Percentiles rank a stretch among this genome's conserved stretches.
Evolutionary conservation across 1,140 invertebrate species (phyloP).

Genomic region (Pygmarrhopalites habei): DNA sequence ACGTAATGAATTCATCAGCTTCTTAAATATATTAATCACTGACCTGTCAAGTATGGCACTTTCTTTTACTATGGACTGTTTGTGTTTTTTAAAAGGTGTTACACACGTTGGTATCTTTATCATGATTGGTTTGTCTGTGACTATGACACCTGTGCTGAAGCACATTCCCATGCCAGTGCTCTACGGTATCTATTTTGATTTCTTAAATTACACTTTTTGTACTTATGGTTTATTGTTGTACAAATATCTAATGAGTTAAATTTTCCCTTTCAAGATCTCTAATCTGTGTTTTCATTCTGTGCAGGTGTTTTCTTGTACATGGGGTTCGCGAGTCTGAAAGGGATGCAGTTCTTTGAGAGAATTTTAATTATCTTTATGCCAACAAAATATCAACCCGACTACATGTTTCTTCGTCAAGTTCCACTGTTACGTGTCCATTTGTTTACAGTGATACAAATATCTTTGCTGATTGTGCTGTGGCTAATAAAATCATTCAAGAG

Average conservation of each 20-base stretch:
- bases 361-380: conserved; percentile 96
- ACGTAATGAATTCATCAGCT: too few relatives aligned
- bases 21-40: too few relatives aligned
- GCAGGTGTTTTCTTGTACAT: conserved; percentile 99
- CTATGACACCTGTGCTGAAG: conserved; percentile 79
- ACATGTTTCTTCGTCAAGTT: conserved; percentile 93
- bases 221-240: too few relatives aligned
- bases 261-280: too few relatives aligned
- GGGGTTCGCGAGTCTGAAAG: conserved; percentile 93
- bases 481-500: conserved; percentile 87
- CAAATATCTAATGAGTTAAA: too few relatives aligned
- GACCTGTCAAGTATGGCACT: too few relatives aligned
- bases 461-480: conserved; percentile 88
- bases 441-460: conserved; percentile 88
- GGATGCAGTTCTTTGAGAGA: conserved; percentile 84
- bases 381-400: conserved; percentile 98
- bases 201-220: too few relatives aligned
- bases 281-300: too few relatives aligned
- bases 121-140: conserved; percentile 89
- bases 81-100: too few relatives aligned
- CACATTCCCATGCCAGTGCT: conserved; percentile 96
- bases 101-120: too few relatives aligned
- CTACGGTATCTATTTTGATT: too few relatives aligned
- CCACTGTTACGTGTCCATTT: conserved; percentile 86
- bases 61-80: too few relatives aligned